phyloP scores from a whole-genome alignment of 2,113 vertebrate species.

The Gymnorhina tibicen region DNA sequence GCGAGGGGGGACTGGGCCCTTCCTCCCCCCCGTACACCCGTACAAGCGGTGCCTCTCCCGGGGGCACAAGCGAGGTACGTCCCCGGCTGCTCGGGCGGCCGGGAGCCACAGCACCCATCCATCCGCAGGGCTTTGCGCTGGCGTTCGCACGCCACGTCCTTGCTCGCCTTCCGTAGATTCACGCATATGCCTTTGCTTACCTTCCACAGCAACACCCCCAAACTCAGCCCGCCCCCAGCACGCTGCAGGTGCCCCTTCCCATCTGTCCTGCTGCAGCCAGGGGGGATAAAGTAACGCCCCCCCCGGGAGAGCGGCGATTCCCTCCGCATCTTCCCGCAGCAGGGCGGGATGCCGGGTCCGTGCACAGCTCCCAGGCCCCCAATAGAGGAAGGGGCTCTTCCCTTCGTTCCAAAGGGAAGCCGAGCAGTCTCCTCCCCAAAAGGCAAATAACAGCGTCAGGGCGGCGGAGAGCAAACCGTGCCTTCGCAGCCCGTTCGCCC shows the following conservation, averaged over 20 bases:
- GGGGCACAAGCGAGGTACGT: accelerated
- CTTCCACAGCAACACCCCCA: not conserved
- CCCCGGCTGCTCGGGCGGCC: not conserved
- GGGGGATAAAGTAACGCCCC: too few relatives aligned
- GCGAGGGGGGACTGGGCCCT: too few relatives aligned
- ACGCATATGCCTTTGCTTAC: accelerated
- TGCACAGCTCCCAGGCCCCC: not conserved
- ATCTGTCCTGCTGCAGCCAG: accelerated
- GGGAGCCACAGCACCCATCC: not conserved
- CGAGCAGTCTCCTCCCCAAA: not conserved
- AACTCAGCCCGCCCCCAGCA: not conserved
- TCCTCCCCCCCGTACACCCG: not conserved
- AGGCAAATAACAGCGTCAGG: not conserved
- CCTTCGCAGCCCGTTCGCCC: accelerated
- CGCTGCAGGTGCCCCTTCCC: not conserved
- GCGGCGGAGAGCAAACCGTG: not conserved
- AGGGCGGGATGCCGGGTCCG: not conserved
- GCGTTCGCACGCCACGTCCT: not conserved
- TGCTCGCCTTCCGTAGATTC: not conserved
- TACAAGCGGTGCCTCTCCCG: not conserved
- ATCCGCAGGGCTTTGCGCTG: not conserved
- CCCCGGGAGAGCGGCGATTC: too few relatives aligned
- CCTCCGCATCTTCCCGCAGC: not conserved
- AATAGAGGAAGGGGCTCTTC: accelerated
- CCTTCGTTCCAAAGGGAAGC: not conserved